phyloP scores from a whole-genome alignment of 2,797 vertebrate species.

The Lithobates pipiens region DNA sequence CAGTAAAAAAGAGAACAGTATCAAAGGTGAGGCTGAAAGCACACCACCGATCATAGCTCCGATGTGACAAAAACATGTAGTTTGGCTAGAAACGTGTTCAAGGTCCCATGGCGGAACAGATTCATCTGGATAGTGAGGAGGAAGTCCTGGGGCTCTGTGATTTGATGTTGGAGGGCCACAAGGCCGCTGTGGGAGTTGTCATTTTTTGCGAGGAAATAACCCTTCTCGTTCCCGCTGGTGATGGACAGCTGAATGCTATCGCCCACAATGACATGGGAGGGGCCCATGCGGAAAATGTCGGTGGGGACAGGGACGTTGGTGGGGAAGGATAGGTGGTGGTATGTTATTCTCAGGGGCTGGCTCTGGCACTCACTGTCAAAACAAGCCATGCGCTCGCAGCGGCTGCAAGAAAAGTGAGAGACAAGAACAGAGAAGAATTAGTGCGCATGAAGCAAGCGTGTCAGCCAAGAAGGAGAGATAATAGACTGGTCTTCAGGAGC shows the following conservation, averaged over 20 bases:
- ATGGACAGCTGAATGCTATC: slow-evolving; percentile 92
- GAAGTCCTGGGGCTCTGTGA: slow-evolving; percentile 87
- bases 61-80: slow-evolving; percentile 90
- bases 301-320: slow-evolving; percentile 93
- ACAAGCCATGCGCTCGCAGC: slow-evolving; percentile 99
- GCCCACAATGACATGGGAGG: slow-evolving; percentile 84
- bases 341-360: slow-evolving; percentile 97
- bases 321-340: slow-evolving; percentile 97
- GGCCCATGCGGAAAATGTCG: slow-evolving; percentile 98
- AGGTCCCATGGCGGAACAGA: slow-evolving; percentile 82
- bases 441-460: slow-evolving; percentile 69
- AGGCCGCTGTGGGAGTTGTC: slow-evolving; percentile 84
- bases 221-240: slow-evolving; percentile 87
- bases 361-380: slow-evolving; percentile 93
- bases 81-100: slow-evolving; percentile 89
- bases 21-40: slow-evolving; percentile 50
- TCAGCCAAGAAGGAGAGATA: slow-evolving; percentile 61
- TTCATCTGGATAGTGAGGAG: slow-evolving; percentile 90
- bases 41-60: slow-evolving; percentile 77
- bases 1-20: neutral
- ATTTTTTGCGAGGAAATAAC: slow-evolving; percentile 86
- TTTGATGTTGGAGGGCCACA: slow-evolving; percentile 85
- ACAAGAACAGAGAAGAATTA: slow-evolving; percentile 77
- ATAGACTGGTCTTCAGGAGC: neutral
- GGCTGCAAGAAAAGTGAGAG: slow-evolving; percentile 90